Conservation (phyloP, 1,140 invertebrate species). For the Aphis gossypii region DNA sequence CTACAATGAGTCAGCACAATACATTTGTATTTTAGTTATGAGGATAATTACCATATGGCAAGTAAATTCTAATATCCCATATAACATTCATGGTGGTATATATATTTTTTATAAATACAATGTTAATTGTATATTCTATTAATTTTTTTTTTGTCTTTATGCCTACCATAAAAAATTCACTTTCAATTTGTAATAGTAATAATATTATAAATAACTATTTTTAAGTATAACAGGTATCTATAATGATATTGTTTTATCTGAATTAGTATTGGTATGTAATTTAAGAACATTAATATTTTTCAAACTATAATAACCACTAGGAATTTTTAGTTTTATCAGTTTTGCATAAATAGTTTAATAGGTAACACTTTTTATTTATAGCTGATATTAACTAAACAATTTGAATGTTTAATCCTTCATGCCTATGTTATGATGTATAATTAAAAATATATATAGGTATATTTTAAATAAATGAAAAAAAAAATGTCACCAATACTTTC, state of each 20-base stretch:
- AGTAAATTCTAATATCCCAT: not conserved
- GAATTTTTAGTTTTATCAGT: not conserved
- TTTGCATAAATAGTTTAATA: not conserved
- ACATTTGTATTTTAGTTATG: not conserved
- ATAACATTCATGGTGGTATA: not conserved
- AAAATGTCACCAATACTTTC: not conserved
- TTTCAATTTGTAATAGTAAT: not conserved
- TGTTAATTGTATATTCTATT: not conserved
- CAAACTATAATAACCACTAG: not conserved
- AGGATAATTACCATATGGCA: not conserved
- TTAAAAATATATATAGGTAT: not conserved
- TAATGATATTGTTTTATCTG: not conserved
- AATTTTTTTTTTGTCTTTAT: not conserved
- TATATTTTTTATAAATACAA: not conserved
- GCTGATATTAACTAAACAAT: not conserved
- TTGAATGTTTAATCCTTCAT: not conserved
- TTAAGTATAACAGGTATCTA: not conserved
- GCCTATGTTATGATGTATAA: not conserved
- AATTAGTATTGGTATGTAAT: not conserved
- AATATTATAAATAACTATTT: not conserved
- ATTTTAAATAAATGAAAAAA: not conserved
- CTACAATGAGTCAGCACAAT: not conserved
- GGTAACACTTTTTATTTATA: not conserved
- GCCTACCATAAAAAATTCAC: not conserved
- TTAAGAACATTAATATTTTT: not conserved